Percentiles rank a stretch among this genome's conserved stretches.
Evolutionary conservation across 2,113 vertebrate species (phyloP).

Genomic region (Ailurus styani): DNA sequence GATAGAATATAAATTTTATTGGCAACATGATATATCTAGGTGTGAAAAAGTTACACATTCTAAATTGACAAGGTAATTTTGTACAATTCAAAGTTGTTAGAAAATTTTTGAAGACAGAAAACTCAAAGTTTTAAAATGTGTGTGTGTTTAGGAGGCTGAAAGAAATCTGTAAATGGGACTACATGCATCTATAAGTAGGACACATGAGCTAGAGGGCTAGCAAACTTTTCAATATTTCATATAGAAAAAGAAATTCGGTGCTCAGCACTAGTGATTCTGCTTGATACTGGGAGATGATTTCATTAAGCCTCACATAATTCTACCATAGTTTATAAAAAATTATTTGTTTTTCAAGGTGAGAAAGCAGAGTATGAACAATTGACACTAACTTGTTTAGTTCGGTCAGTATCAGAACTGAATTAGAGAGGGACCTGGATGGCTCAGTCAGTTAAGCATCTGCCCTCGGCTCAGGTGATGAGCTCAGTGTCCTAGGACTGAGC

Average conservation of each 20-base stretch:
- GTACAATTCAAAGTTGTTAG: not conserved
- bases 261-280: not conserved
- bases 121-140: not conserved
- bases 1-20: not conserved
- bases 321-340: not conserved
- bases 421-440: not conserved
- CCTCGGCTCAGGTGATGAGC: not conserved
- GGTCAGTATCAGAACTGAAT: not conserved
- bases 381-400: not conserved
- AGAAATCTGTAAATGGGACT: not conserved
- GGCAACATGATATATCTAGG: not conserved
- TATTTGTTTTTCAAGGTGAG: not conserved
- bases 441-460: not conserved
- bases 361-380: not conserved
- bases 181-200: not conserved
- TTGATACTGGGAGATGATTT: not conserved
- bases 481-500: not conserved
- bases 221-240: not conserved
- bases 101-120: not conserved
- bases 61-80: not conserved
- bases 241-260: not conserved
- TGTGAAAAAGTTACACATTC: not conserved
- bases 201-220: not conserved
- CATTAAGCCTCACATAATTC: not conserved
- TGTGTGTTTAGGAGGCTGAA: not conserved